phyloP scores from a whole-genome alignment of 1,140 invertebrate genomes.

The Acyrthosiphon pisum region DNA sequence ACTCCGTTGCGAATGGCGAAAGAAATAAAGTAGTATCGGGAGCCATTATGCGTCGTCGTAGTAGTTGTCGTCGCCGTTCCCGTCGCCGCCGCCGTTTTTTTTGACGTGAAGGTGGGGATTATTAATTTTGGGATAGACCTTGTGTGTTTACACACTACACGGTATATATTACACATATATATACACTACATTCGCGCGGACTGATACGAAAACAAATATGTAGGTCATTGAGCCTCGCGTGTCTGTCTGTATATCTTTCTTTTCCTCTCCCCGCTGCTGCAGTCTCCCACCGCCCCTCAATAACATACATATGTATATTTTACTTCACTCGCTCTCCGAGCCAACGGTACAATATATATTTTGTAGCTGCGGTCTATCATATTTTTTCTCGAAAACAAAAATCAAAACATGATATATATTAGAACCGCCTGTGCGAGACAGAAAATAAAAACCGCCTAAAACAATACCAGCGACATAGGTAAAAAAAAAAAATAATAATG shows the following conservation, averaged over 20 bases:
- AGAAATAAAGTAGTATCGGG: conserved; percentile 34
- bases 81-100: background rate
- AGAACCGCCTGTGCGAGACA: background rate
- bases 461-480: background rate
- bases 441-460: background rate
- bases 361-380: background rate
- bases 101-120: conserved; percentile 28
- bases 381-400: background rate
- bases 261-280: background rate
- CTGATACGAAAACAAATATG: conserved; percentile 56
- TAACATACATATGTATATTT: background rate
- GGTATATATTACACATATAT: background rate
- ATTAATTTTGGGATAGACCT: conserved; percentile 57
- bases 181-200: background rate
- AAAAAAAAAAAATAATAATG: background rate
- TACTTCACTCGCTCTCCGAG: background rate
- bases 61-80: too few species aligned
- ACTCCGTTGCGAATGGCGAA: conserved; percentile 14
- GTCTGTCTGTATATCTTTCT: conserved; percentile 29
- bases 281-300: background rate
- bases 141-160: conserved; percentile 31
- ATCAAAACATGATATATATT: background rate
- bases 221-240: conserved; percentile 55
- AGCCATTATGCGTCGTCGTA: background rate
- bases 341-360: background rate